phyloP scores from a whole-genome alignment of 2,113 vertebrate genomes.

The Mesitornis unicolor region DNA sequence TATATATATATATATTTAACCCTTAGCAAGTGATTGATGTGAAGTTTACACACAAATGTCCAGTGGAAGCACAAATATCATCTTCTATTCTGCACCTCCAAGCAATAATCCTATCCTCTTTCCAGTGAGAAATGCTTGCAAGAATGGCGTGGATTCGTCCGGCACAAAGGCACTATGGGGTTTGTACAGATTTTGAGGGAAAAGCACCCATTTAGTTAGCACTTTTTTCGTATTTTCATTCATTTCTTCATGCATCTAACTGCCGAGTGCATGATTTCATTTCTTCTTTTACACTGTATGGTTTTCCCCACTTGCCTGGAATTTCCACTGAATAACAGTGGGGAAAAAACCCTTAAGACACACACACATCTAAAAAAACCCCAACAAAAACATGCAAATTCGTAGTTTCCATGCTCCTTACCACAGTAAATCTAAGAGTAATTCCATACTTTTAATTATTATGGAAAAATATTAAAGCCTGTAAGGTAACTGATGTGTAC shows the following conservation, averaged over 20 bases:
- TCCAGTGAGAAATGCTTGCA: background rate
- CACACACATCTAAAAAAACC: too few relatives aligned
- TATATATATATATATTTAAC: background rate
- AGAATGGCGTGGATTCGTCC: background rate
- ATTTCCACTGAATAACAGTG: background rate
- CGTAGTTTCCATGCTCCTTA: background rate
- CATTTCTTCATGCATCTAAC: background rate
- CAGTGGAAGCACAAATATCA: background rate
- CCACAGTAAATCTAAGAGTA: background rate
- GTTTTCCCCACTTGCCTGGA: background rate
- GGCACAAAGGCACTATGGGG: too few relatives aligned
- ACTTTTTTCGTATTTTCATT: background rate
- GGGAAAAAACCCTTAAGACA: background rate
- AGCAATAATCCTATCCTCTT: background rate
- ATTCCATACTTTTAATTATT: background rate
- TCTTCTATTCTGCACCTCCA: background rate
- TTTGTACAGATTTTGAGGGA: background rate
- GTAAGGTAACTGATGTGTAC: background rate
- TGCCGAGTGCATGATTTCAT: background rate
- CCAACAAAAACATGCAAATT: background rate
- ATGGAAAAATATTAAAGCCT: background rate
- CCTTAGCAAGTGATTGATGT: fast-evolving
- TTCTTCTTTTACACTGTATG: background rate
- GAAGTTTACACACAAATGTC: background rate
- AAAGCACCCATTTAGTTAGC: background rate